Conservation (phyloP, 2,113 vertebrate genomes). For the human (Homo sapiens) region GRCh38 chr12:44735001-44735500, state of each 20-base stretch:
- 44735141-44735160: background rate
- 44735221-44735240: background rate
- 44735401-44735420: background rate
- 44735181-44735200: background rate
- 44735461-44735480: background rate
- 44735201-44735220: background rate
- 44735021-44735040: background rate
- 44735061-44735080: background rate
- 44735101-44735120: background rate
- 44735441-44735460: background rate
- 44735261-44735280: background rate
- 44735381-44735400: background rate
- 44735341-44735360: background rate
- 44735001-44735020: background rate
- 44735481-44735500: background rate
- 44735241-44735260: background rate
- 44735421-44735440: background rate
- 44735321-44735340: background rate
- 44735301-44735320: background rate
- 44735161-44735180: background rate
- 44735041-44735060: background rate
- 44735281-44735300: background rate
- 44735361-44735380: background rate
- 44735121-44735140: background rate
- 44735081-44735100: background rate